Conservation (phyloP, 2,113 vertebrate genomes). For the Sialia sialis region DNA sequence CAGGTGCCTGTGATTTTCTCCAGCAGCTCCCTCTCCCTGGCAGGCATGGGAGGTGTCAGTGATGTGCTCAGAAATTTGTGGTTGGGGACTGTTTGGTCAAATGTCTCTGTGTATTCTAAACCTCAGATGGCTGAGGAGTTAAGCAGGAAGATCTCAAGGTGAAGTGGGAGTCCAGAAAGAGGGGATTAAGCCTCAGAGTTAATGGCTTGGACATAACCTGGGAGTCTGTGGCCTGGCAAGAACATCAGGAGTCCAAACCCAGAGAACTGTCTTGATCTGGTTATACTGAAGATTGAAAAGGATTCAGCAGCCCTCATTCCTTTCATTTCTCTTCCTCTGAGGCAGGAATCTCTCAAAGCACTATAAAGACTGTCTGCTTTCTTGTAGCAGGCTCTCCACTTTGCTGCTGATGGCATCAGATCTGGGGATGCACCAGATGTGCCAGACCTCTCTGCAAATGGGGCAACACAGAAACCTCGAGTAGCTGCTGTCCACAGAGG, state of each 20-base stretch:
- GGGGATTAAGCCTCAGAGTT: not conserved
- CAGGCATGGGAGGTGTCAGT: not conserved
- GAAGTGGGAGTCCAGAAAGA: not conserved
- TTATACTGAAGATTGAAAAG: not conserved
- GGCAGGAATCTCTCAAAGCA: not conserved
- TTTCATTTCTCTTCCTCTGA: not conserved
- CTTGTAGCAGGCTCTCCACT: not conserved
- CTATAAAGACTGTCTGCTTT: not conserved
- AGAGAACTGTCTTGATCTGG: not conserved
- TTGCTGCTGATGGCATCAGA: not conserved
- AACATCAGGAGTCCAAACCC: not conserved
- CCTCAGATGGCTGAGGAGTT: not conserved
- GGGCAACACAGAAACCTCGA: not conserved
- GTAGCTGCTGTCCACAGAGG: not conserved
- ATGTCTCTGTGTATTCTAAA: fast-evolving
- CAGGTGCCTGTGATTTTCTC: not conserved
- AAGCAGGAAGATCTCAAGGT: not conserved
- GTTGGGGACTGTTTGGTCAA: not conserved
- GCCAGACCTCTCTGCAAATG: not conserved
- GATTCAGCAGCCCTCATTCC: not conserved
- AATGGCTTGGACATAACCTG: not conserved
- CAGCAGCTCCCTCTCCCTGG: not conserved
- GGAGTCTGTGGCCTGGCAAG: not conserved
- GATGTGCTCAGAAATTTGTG: not conserved
- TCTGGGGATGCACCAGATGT: not conserved